Conservation (phyloP, 2,888 invertebrate species). For the Ferdinandea cuprea region DNA sequence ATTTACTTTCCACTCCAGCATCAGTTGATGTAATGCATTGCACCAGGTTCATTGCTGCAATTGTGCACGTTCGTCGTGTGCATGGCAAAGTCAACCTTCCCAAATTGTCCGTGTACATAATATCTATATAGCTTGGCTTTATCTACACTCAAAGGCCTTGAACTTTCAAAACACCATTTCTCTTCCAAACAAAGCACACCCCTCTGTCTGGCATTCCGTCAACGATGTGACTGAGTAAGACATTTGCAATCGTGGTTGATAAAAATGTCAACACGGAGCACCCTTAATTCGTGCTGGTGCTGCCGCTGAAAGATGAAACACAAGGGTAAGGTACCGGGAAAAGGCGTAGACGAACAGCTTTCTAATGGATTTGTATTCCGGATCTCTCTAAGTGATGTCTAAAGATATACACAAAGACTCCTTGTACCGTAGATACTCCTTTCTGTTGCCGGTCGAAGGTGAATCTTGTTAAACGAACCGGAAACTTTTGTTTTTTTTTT, state of each 20-base stretch:
- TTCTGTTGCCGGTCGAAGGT: constrained; percentile 57
- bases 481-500: constrained; percentile 68
- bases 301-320: constrained; percentile 55
- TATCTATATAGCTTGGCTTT: no score
- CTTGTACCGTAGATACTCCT: background rate
- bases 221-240: constrained; percentile 51
- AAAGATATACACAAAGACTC: constrained; percentile 24
- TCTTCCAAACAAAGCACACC: background rate
- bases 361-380: constrained; percentile 71
- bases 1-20: no score
- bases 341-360: constrained; percentile 61
- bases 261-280: constrained; percentile 69
- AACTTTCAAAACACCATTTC: no score
- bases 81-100: no score
- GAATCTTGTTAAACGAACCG: constrained; percentile 74
- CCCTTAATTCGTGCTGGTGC: constrained; percentile 61
- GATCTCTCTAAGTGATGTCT: constrained; percentile 52
- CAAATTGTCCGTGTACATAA: no score
- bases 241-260: constrained; percentile 52
- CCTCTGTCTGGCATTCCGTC: constrained; percentile 28
- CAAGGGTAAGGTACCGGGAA: constrained; percentile 53
- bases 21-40: no score
- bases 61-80: no score
- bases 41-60: no score
- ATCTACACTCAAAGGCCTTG: no score